Conservation (phyloP, 2,113 vertebrate species). For the Sminthopsis crassicaudata region DNA sequence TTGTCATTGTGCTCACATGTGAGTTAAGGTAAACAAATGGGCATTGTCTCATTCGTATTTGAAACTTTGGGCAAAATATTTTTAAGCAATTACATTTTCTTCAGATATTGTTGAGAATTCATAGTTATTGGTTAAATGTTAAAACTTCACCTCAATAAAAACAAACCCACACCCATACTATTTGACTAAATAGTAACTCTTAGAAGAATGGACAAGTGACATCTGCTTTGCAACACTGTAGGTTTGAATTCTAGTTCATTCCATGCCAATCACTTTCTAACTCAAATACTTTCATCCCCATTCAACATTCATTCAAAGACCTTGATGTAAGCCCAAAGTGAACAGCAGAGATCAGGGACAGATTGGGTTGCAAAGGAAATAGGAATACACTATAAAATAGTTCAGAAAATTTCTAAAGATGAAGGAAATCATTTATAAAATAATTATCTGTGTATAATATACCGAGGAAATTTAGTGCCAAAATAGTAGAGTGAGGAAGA, state of each 20-base stretch:
- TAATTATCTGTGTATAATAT: background rate
- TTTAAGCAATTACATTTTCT: background rate
- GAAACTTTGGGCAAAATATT: background rate
- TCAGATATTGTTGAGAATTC: slow-evolving; percentile 32
- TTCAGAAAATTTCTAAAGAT: background rate
- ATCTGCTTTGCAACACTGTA: slow-evolving; percentile 31
- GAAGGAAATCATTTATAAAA: background rate
- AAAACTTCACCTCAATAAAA: slow-evolving; percentile 21
- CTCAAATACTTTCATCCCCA: slow-evolving; percentile 45
- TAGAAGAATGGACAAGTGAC: background rate
- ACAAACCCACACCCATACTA: background rate
- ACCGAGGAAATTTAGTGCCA: background rate
- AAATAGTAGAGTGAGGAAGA: background rate
- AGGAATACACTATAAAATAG: background rate
- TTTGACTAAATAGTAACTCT: slow-evolving; percentile 11
- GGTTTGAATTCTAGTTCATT: slow-evolving; percentile 28
- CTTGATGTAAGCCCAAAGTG: slow-evolving; percentile 20
- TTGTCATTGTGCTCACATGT: background rate
- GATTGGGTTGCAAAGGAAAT: background rate
- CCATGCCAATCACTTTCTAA: slow-evolving; percentile 14
- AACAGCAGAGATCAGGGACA: slow-evolving; percentile 19
- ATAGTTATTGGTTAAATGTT: slow-evolving; percentile 14
- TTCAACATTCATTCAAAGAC: slow-evolving; percentile 21
- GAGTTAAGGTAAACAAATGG: background rate
- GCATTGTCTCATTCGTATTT: background rate